These are phyloP conservation scores for Camelus dromedarius DNA, from an alignment of 2,113 vertebrate species.

Conservation along the genomic window DNA sequence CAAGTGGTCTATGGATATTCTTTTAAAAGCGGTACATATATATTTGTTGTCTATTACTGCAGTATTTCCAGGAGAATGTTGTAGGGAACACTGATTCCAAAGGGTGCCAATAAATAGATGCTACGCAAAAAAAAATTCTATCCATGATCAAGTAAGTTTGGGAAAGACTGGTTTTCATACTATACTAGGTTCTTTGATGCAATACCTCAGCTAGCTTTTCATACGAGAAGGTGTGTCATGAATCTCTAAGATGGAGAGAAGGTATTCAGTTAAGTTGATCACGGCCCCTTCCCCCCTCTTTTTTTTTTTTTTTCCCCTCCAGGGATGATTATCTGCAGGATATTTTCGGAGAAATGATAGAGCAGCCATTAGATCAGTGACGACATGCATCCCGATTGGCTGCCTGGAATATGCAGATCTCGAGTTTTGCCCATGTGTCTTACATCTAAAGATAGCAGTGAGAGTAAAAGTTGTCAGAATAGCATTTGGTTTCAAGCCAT, in stretches of 20 bases:
- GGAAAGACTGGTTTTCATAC: not conserved
- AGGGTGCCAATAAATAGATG: not conserved
- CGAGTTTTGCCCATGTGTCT: not conserved
- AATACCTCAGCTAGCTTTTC: not conserved
- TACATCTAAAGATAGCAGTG: not conserved
- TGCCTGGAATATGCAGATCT: not conserved
- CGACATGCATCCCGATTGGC: not conserved
- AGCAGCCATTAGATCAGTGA: not conserved
- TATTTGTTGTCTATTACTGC: not conserved
- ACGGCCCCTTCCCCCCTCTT: accelerated
- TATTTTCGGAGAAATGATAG: not conserved
- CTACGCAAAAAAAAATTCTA: not conserved
- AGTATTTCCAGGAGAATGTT: not conserved
- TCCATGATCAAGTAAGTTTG: not conserved
- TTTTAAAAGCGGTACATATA: not conserved
- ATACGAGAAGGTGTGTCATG: not conserved
- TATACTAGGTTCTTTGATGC: not conserved
- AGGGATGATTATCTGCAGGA: not conserved
- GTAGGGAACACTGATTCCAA: not conserved
- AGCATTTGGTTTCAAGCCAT: not conserved
- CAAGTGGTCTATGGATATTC: not conserved
- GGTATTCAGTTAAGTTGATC: not conserved
- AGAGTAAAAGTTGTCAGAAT: not conserved
- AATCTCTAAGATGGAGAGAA: not conserved
- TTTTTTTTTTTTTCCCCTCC: not conserved